Evolutionary conservation across 2,888 invertebrate genomes (phyloP), one percentile per base, ranked within the genome.

Genomic region (Lottia gigantea): DNA sequence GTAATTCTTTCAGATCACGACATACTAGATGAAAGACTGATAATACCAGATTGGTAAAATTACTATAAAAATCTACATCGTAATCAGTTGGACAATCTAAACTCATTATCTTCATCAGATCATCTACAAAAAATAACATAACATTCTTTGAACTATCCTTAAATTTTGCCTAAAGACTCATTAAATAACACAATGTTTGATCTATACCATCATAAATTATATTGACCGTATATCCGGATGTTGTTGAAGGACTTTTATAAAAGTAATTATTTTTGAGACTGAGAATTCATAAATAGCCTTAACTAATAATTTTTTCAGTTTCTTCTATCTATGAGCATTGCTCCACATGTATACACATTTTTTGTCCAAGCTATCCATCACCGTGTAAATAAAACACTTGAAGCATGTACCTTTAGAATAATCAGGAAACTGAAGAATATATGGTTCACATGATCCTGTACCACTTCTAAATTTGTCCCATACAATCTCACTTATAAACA

Each of bases 1-100:
- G 91, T 68, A 97, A 90, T 89, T 97, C 96, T 31, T 93, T 93
- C 66, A 96, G 88, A 91, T 96, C 95, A 26, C 95, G 91, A 88
- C 96, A 96, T 45, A 93, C 94, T 82, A 93, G 91, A 83, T 93
- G 94, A 89, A 95, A 96, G 49, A 95, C 94, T 78, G 94, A 93
- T 6, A 96, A 90, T 86, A 96, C 94, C 64, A 95, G 91, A 87
- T 92, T 94, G 67, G 96, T 89, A 89, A 95, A 96, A 89, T 93
- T 93, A 64, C 90, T 91, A 88, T 94, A 96, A 83, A 95, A 91
- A 75, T 85, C 81, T 15, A 71, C 67, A 14, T 83, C 77, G 66
- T 83, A 85, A 11, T 80, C 81, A 0, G 68, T 40, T 0, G 89
- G 89, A 55, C 83, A 77, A 61, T 87, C 85, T 55, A 82, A 75